Percentiles rank a stretch among this genome's conserved stretches.
Conservation (phyloP, 2,888 invertebrate species). For the Allygus modestus region DNA sequence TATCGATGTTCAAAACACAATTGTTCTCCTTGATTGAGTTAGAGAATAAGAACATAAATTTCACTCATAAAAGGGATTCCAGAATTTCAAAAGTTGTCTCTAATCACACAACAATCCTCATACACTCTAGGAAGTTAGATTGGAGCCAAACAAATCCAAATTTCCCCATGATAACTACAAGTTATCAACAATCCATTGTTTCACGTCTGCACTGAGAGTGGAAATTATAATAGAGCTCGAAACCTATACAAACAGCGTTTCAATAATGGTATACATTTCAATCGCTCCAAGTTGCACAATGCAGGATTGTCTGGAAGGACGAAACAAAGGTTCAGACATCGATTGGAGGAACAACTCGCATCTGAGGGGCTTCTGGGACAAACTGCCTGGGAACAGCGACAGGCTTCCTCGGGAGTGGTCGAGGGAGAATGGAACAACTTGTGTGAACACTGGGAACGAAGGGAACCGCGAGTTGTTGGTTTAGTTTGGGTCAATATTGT, state of each 20-base stretch:
- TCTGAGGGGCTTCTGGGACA: not conserved
- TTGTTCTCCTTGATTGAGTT: no score
- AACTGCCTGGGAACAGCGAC: not conserved
- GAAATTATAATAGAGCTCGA: constrained; percentile 20
- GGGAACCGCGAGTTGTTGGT: not conserved
- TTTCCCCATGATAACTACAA: no score
- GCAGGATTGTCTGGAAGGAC: not conserved
- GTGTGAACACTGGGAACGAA: no score
- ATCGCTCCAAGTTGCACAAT: constrained; percentile 1
- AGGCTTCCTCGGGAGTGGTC: not conserved
- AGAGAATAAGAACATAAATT: no score
- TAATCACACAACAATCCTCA: no score
- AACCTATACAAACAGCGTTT: not conserved
- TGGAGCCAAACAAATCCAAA: no score
- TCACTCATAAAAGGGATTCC: no score
- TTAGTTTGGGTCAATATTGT: not conserved
- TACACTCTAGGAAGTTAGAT: no score
- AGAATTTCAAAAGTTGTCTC: no score
- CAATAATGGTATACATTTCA: constrained; percentile 5
- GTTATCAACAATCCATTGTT: not conserved
- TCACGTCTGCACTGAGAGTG: not conserved
- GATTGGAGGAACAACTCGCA: constrained; percentile 13
- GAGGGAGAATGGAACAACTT: not conserved
- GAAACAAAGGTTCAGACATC: not conserved
- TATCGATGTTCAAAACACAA: no score